Percentiles rank a stretch among this genome's conserved stretches.
Evolutionary conservation across 2,797 vertebrate genomes (phyloP).

Genomic region (Pantherophis vulpinus): DNA sequence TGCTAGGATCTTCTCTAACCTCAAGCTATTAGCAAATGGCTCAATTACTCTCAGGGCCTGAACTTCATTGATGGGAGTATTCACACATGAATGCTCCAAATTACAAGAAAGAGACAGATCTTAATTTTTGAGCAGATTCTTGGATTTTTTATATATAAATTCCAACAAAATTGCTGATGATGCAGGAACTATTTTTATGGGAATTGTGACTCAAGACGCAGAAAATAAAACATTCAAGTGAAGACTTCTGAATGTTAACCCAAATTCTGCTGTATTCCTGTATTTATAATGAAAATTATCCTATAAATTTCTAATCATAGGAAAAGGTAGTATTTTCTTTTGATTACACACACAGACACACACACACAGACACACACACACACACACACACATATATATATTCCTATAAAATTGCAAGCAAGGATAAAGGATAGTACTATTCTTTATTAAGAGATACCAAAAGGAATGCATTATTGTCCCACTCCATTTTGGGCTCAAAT

Average conservation of each 20-base stretch:
- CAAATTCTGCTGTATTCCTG: background rate
- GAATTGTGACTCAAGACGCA: background rate
- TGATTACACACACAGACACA: background rate
- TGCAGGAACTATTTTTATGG: background rate
- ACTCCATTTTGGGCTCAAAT: background rate
- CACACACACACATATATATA: no score
- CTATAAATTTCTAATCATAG: background rate
- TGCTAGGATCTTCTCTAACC: background rate
- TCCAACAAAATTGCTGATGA: background rate
- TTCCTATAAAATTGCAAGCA: background rate
- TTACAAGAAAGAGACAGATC: background rate
- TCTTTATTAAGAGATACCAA: slow-evolving; percentile 24
- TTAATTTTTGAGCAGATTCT: background rate
- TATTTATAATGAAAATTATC: background rate
- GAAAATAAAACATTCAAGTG: background rate
- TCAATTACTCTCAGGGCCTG: background rate
- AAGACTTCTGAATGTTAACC: background rate
- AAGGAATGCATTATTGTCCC: slow-evolving; percentile 2
- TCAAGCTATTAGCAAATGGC: background rate
- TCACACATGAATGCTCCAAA: background rate
- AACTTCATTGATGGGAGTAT: background rate
- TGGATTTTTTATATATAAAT: background rate
- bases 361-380: no score
- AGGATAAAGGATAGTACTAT: background rate
- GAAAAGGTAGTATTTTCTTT: background rate